Percentiles rank a stretch among this genome's conserved stretches.
phyloP scores from a whole-genome alignment of 2,888 invertebrate genomes.

The Clistopyga incitator region DNA sequence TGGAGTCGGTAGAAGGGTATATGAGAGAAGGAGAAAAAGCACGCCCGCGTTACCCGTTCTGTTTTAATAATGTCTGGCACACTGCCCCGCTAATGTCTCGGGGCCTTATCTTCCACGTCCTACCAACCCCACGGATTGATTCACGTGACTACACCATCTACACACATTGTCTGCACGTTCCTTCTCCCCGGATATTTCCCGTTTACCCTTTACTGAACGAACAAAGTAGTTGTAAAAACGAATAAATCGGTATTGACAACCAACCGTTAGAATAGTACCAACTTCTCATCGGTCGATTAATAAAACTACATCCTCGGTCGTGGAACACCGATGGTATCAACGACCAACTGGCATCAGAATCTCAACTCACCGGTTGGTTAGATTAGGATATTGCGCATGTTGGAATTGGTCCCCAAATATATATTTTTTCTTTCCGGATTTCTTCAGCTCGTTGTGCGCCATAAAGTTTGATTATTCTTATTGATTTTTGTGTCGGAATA shows the following conservation, averaged over 20 bases:
- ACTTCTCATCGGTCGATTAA: no score
- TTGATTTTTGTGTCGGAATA: background rate
- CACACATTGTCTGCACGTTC: slow-evolving; percentile 50
- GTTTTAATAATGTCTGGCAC: slow-evolving; percentile 82
- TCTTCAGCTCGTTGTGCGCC: background rate
- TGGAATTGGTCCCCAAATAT: no score
- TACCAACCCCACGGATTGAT: slow-evolving; percentile 62
- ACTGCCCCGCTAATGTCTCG: slow-evolving; percentile 81
- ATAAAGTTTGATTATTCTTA: slow-evolving; percentile 7
- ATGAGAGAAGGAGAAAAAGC: slow-evolving; percentile 49
- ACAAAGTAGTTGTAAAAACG: no score
- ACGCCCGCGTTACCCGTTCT: slow-evolving; percentile 64
- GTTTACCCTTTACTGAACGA: no score
- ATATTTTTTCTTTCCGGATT: no score
- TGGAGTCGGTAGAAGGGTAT: slow-evolving; percentile 25
- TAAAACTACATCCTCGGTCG: no score
- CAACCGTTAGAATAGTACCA: no score
- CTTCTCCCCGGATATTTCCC: background rate
- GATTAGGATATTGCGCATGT: no score
- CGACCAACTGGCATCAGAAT: no score
- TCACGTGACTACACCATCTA: slow-evolving; percentile 51
- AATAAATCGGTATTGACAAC: no score
- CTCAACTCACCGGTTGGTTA: no score
- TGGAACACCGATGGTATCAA: no score
- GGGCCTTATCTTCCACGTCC: slow-evolving; percentile 70